Evolutionary conservation across 1,140 invertebrate genomes (phyloP).

Genomic region (Hylaeus volcanicus): DNA sequence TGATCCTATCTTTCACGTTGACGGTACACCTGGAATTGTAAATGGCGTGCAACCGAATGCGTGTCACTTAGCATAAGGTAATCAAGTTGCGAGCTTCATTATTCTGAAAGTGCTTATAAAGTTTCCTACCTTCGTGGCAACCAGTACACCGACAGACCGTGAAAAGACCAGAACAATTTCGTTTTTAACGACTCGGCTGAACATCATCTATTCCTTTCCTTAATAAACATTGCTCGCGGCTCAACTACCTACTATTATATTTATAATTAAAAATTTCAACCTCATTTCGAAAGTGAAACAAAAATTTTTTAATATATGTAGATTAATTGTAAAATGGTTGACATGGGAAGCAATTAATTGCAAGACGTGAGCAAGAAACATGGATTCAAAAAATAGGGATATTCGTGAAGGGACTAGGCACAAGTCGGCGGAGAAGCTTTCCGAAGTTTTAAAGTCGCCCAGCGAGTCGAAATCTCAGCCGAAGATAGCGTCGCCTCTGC

Average conservation of each 20-base stretch:
- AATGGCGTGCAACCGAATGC: conserved; percentile 26
- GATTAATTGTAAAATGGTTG: not conserved
- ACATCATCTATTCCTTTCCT: not conserved
- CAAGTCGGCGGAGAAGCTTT: not conserved
- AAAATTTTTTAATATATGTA: too few species aligned
- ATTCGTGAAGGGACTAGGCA: too few species aligned
- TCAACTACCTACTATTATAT: not conserved
- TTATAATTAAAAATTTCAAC: too few species aligned
- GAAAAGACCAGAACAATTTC: conserved; percentile 10
- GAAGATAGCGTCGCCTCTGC: not conserved
- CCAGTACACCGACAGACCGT: conserved; percentile 33
- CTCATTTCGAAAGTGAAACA: too few species aligned
- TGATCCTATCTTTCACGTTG: not conserved
- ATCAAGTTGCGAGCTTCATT: conserved; percentile 40
- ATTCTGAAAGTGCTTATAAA: conserved; percentile 27
- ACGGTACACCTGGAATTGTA: not conserved
- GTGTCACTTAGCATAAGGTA: conserved; percentile 49
- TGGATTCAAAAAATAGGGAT: not conserved
- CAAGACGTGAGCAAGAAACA: not conserved
- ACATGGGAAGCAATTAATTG: not conserved
- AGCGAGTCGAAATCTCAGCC: not conserved
- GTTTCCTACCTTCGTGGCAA: not conserved
- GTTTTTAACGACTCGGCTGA: not conserved
- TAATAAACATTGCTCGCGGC: not conserved
- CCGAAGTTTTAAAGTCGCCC: conserved; percentile 11